Base-by-base conservation (phyloP, 2,797 vertebrate genomes). In the Pogonophryne albipinna region DNA sequence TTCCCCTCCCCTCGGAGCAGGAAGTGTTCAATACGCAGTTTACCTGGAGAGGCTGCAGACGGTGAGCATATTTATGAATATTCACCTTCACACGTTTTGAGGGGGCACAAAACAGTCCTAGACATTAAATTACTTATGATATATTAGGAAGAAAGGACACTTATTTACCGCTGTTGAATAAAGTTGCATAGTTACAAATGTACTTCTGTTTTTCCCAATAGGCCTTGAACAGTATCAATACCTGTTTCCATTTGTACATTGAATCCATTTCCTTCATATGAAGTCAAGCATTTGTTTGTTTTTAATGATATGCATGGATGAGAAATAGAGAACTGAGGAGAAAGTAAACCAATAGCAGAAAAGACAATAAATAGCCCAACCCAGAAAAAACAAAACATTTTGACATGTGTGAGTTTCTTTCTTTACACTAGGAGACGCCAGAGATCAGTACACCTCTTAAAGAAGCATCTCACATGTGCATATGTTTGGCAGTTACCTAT, bases 341-440 rank as follows among this genome's bases (percentile, higher is more conserved):
- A 38, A 38, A 38, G 34, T 38, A 38, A 38, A 38, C 34, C 8
- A 38, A 38, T 38, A 7, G 6, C 34, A 49, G 23, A 34, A 62
- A 31, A 60, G 9, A 59, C 9, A 57, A 57, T 1, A 6, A 56
- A 56, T 34, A 45, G 44, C 44, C 44, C 10, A 14, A 13, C 10
- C 10, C 12, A 45, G n/a, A n/a, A n/a, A n/a, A n/a, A n/a, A n/a
- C n/a, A n/a, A n/a, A n/a, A n/a, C n/a, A n/a, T n/a, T n/a, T n/a
- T n/a, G n/a, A n/a, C n/a, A n/a, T n/a, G n/a, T n/a, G n/a, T n/a
- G n/a, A n/a, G 23, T 16, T 55, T 14, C 34, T 50, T 11, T 59
- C 7, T 79, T 19, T 50, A 9, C 0, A 9, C 73, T 16, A 17
- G 27, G 53, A 14, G 58, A 20, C 65, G 49, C 64, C 59, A 72